A percentile compares a stretch with the other conserved stretches of the same genome.
These are phyloP conservation scores for Pelodytes ibericus DNA, from an alignment of 2,797 vertebrate genomes.

Conservation along the genomic window DNA sequence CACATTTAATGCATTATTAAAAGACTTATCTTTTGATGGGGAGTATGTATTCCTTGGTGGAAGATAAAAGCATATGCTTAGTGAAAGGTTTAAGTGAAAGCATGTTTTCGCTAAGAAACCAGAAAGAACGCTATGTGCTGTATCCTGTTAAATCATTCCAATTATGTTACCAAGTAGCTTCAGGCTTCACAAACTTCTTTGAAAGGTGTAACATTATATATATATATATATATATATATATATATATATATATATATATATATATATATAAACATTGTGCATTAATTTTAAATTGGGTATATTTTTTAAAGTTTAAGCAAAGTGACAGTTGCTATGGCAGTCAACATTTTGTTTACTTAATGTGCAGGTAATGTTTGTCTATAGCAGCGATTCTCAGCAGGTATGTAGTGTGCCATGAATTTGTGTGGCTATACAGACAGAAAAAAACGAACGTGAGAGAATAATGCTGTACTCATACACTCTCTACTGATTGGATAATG, in stretches of 20 bases:
- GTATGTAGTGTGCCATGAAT: too few relatives aligned
- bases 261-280: not conserved
- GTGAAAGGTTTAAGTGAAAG: conserved; percentile 20
- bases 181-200: not conserved
- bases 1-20: conserved; percentile 8
- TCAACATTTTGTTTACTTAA: conserved; percentile 5
- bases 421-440: too few relatives aligned
- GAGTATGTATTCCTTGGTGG: conserved; percentile 37
- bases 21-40: conserved; percentile 11
- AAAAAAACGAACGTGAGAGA: too few relatives aligned
- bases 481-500: too few relatives aligned
- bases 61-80: conserved; percentile 39
- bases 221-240: not conserved
- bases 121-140: not conserved
- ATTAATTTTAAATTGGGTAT: conserved; percentile 13
- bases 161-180: not conserved
- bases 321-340: conserved; percentile 21
- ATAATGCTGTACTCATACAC: too few relatives aligned
- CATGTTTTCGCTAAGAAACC: conserved; percentile 21
- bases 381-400: too few relatives aligned
- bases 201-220: not conserved
- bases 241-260: not conserved
- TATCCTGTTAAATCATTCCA: conserved; percentile 6
- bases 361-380: too few relatives aligned
- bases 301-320: not conserved